Conservation (phyloP, 2,888 invertebrate genomes). For the Pandemis corylana region DNA sequence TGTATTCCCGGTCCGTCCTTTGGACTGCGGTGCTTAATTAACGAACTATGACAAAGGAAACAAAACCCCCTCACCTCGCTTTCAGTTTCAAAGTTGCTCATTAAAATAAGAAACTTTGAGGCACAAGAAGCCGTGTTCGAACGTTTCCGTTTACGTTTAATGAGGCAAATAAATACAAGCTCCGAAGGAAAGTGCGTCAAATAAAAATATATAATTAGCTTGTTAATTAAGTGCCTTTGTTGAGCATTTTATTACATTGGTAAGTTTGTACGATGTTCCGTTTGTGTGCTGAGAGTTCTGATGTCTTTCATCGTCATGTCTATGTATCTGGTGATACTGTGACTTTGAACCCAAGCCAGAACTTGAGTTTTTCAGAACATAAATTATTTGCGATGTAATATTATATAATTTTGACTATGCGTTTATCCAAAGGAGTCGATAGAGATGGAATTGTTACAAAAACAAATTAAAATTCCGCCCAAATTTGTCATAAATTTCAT, state of each 20-base stretch:
- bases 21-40: slow-evolving; percentile 43
- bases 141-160: slow-evolving; percentile 54
- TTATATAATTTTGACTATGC: no score
- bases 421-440: no score
- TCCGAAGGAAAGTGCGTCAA: slow-evolving; percentile 9
- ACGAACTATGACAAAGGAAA: slow-evolving; percentile 46
- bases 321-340: no score
- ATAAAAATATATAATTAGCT: slow-evolving; percentile 23
- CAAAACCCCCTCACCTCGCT: slow-evolving; percentile 42
- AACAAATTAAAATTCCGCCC: no score
- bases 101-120: slow-evolving; percentile 60
- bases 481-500: no score
- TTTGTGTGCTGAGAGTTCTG: background rate
- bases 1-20: background rate
- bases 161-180: slow-evolving; percentile 44
- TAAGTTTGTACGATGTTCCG: slow-evolving; percentile 7
- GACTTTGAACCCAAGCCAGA: no score
- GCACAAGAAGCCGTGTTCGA: slow-evolving; percentile 49
- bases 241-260: background rate
- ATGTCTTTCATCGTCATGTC: background rate
- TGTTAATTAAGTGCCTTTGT: slow-evolving; percentile 24
- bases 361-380: no score
- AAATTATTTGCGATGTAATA: no score
- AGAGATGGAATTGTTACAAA: no score
- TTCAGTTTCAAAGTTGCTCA: slow-evolving; percentile 60